Evolutionary conservation across 1,140 invertebrate genomes (phyloP).

Genomic region (Laupala kohalensis): DNA sequence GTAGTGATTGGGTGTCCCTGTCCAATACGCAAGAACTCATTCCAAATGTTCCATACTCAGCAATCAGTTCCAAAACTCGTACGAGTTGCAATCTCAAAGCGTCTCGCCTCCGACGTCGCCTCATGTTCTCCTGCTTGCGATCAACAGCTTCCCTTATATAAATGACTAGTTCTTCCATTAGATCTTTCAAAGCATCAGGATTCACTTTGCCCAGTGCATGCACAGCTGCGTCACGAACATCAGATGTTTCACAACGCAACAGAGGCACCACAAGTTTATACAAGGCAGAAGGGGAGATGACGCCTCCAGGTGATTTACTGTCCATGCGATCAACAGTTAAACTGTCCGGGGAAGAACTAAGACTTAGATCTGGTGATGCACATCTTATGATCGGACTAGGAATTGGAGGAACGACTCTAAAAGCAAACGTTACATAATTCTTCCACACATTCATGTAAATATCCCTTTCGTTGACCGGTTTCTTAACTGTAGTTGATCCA

Average conservation of each 20-base stretch:
- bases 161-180: slow-evolving; percentile 88
- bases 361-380: slow-evolving; percentile 81
- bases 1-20: slow-evolving; percentile 64
- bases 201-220: slow-evolving; percentile 88
- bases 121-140: slow-evolving; percentile 91
- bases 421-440: slow-evolving; percentile 90
- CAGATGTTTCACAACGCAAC: slow-evolving; percentile 76
- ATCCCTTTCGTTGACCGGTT: slow-evolving; percentile 80
- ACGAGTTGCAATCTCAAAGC: slow-evolving; percentile 83
- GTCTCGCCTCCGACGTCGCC: slow-evolving; percentile 75
- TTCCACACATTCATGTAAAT: slow-evolving; percentile 89
- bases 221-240: slow-evolving; percentile 86
- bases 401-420: slow-evolving; percentile 75
- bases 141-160: slow-evolving; percentile 94
- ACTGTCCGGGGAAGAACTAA: slow-evolving; percentile 76
- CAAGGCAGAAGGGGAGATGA: slow-evolving; percentile 62
- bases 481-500: slow-evolving; percentile 59
- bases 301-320: slow-evolving; percentile 41
- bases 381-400: slow-evolving; percentile 72
- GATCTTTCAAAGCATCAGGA: slow-evolving; percentile 78
- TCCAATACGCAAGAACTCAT: slow-evolving; percentile 72
- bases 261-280: slow-evolving; percentile 86
- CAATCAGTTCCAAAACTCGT: slow-evolving; percentile 80
- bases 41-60: slow-evolving; percentile 83
- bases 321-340: slow-evolving; percentile 64